These are phyloP conservation scores for Dasyurus viverrinus DNA, from an alignment of 2,113 vertebrate genomes.

Conservation along the genomic window DNA sequence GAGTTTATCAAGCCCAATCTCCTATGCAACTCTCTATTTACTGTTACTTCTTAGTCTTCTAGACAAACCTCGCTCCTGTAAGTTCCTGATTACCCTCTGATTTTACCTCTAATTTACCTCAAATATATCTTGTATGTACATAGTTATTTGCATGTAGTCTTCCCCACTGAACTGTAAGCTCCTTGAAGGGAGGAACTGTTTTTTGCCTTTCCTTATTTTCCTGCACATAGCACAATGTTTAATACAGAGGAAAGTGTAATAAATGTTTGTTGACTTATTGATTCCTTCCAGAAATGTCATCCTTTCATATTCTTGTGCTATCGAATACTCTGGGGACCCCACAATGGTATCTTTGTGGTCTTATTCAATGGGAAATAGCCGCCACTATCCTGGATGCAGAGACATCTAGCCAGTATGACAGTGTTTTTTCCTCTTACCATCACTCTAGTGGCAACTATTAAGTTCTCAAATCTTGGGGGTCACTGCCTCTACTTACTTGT, in stretches of 20 bases:
- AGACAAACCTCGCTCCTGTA: neutral
- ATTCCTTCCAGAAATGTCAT: neutral
- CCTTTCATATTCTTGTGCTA: neutral
- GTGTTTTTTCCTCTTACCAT: no score
- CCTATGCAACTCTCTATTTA: neutral
- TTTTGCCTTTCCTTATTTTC: neutral
- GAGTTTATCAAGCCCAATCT: neutral
- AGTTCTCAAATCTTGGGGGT: no score
- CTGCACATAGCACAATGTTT: neutral
- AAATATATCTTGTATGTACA: neutral
- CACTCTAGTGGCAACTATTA: no score
- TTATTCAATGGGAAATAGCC: neutral
- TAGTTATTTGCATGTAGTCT: neutral
- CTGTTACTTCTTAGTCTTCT: neutral
- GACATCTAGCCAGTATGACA: neutral
- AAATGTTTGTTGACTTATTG: neutral
- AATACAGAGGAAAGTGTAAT: neutral
- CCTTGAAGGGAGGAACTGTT: neutral
- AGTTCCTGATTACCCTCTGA: neutral
- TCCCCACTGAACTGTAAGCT: neutral
- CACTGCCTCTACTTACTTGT: no score
- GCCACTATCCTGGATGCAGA: neutral
- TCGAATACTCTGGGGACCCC: neutral
- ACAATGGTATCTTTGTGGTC: neutral
- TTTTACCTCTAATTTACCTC: neutral